phyloP scores from a whole-genome alignment of 2,888 invertebrate genomes.

The Amblyjoppa proteus region DNA sequence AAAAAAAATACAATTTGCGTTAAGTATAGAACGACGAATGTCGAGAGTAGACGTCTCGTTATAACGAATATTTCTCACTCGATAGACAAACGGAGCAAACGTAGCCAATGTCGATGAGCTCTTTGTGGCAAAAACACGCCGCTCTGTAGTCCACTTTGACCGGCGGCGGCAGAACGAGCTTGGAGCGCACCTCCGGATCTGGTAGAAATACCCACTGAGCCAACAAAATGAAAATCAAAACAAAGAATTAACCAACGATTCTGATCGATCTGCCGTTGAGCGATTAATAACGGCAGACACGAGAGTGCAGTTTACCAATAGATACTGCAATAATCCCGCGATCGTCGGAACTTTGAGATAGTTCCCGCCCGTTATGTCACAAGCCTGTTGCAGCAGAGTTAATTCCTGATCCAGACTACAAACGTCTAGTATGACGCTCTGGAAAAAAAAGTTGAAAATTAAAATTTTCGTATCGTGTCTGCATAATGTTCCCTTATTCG shows the following conservation, averaged over 20 bases:
- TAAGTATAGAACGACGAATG: slow-evolving; percentile 41
- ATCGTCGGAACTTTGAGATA: slow-evolving; percentile 95
- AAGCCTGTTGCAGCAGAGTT: slow-evolving; percentile 97
- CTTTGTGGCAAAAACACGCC: slow-evolving; percentile 98
- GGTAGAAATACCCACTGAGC: slow-evolving; percentile 96
- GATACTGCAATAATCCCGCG: slow-evolving; percentile 94
- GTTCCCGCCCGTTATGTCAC: slow-evolving; percentile 97
- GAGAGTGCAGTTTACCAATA: slow-evolving; percentile 87
- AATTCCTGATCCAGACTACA: slow-evolving; percentile 96
- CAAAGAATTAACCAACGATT: neutral
- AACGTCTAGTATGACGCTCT: slow-evolving; percentile 96
- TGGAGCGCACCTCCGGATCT: slow-evolving; percentile 91
- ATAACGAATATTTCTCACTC: slow-evolving; percentile 86
- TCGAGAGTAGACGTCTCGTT: slow-evolving; percentile 8
- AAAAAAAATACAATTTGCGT: slow-evolving; percentile 80
- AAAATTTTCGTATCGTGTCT: too few relatives aligned
- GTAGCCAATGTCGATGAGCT: slow-evolving; percentile 97
- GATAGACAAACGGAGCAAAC: slow-evolving; percentile 99
- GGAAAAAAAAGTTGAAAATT: slow-evolving; percentile 81
- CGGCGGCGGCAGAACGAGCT: slow-evolving; percentile 94
- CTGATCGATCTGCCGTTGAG: neutral
- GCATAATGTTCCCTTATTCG: neutral
- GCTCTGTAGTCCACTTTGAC: slow-evolving; percentile 98
- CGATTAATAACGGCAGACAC: neutral
- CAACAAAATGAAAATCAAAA: slow-evolving; percentile 61